Base-by-base conservation (phyloP, 2,888 invertebrate genomes). In the Platycheirus albimanus region DNA sequence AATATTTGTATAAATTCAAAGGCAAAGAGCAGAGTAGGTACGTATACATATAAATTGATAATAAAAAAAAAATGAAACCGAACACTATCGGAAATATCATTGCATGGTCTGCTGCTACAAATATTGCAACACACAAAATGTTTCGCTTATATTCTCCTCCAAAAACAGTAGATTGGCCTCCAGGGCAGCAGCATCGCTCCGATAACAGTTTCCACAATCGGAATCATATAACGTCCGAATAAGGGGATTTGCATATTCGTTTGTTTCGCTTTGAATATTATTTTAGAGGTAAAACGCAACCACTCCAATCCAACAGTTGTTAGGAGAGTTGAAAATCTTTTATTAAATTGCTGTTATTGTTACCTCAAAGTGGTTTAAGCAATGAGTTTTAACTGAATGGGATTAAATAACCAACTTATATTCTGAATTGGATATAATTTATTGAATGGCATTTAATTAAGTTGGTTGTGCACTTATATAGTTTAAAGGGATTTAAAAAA, bases 61-160 rank as follows among this genome's bases (percentile, higher is more conserved):
- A n/a, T 7, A 47, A 6, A 61, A 61, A 51, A 28, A 20, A 28
- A 67, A 33, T 4, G n/a, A n/a, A n/a, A n/a, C n/a, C n/a, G n/a
- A 13, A 4, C 15, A 47, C 38, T 64, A 75, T 80, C 47, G 28
- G 54, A 63, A 15, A 20, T 43, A 80, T 80, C 69, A 43, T 70
- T 49, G 41, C 69, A 79, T 67, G 79, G 79, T 80, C 79, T 70
- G 64, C 33, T 75, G 64, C 41, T 70, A 72, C 49, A 75, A 75
- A 69, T 56, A 70, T 70, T 56, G 75, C 80, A 66, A 58, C 45
- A 20, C 47, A 33, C 47, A 8, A 54, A 56, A 19, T 61, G 47
- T 52, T 61, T 28, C 24, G 20, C 41, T 3, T 54, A 63, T n/a
- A n/a, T n/a, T n/a, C 30, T 38, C 56, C 19, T 38, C 56, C 19